A percentile compares a stretch with the other conserved stretches of the same genome.
Evolutionary conservation across 30 jellyfish, hydroid and myxozoan species (phyloP).

Genomic region (Chironex yamaguchii): DNA sequence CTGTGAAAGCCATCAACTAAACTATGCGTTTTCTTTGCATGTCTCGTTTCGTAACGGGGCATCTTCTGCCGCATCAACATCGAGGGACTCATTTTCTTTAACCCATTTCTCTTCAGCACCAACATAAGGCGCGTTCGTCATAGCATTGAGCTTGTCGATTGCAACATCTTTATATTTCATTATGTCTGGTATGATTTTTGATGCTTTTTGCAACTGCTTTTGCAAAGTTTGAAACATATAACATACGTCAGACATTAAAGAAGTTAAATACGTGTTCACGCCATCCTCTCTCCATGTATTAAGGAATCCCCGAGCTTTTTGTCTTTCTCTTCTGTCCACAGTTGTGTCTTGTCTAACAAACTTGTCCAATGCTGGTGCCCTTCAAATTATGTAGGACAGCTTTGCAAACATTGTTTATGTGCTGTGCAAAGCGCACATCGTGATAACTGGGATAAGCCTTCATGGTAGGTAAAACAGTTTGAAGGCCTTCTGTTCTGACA

Average conservation of each 20-base stretch:
- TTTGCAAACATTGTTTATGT: not conserved
- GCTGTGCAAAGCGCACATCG: constrained; percentile 36
- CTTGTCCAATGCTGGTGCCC: constrained; percentile 29
- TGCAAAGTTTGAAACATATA: not conserved
- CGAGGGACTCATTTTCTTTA: constrained; percentile 18
- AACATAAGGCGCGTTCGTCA: not conserved
- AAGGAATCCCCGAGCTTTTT: not conserved
- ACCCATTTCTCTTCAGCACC: constrained; percentile 37
- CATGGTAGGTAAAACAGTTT: constrained; percentile 23
- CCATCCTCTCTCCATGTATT: constrained; percentile 2
- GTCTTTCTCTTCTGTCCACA: constrained; percentile 4
- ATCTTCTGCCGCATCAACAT: not conserved
- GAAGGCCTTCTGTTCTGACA: constrained; percentile 18
- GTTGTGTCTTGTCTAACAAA: constrained; percentile 28
- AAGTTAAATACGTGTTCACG: not conserved
- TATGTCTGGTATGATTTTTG: not conserved
- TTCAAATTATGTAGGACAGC: constrained; percentile 1
- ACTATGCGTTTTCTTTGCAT: constrained; percentile 27
- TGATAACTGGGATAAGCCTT: constrained; percentile 17
- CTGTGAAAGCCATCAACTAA: constrained; percentile 4
- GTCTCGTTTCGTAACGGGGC: constrained; percentile 10
- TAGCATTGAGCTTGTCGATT: not conserved
- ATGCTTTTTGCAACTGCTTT: not conserved
- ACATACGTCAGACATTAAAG: constrained; percentile 3
- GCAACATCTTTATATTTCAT: constrained; percentile 2